phyloP scores from a whole-genome alignment of 2,888 invertebrate genomes.

The Branchipolynoe longqiensis region DNA sequence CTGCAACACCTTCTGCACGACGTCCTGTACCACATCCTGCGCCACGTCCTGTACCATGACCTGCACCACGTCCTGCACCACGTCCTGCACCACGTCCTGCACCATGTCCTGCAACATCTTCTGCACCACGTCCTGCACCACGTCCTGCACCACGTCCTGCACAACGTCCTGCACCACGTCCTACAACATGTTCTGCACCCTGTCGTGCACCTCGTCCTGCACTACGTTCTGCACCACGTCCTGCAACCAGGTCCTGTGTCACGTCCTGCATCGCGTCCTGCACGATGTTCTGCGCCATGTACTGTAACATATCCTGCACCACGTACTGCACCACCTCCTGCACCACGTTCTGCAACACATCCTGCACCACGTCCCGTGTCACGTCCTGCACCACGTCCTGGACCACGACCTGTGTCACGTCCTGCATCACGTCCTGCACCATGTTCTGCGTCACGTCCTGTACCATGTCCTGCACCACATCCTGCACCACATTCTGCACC shows the following conservation, averaged over 20 bases:
- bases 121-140: no score
- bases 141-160: not conserved
- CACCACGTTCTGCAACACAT: slow-evolving; percentile 35
- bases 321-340: slow-evolving; percentile 52
- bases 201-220: not conserved
- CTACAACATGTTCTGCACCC: slow-evolving; percentile 18
- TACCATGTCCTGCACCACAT: no score
- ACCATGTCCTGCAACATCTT: slow-evolving; percentile 4
- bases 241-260: slow-evolving; percentile 44
- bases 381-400: not conserved
- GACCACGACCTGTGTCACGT: not conserved
- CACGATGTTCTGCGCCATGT: slow-evolving; percentile 34
- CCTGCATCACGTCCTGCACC: slow-evolving; percentile 14
- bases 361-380: no score
- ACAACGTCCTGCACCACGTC: slow-evolving; percentile 26
- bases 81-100: slow-evolving; percentile 33
- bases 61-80: slow-evolving; percentile 35
- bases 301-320: slow-evolving; percentile 47
- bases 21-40: no score
- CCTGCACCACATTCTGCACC: no score
- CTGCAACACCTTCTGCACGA: no score
- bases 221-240: no score
- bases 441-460: no score
- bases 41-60: no score
- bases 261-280: slow-evolving; percentile 52